Evolutionary conservation across 2,888 invertebrate genomes (phyloP).

Genomic region (Sicus ferrugineus): DNA sequence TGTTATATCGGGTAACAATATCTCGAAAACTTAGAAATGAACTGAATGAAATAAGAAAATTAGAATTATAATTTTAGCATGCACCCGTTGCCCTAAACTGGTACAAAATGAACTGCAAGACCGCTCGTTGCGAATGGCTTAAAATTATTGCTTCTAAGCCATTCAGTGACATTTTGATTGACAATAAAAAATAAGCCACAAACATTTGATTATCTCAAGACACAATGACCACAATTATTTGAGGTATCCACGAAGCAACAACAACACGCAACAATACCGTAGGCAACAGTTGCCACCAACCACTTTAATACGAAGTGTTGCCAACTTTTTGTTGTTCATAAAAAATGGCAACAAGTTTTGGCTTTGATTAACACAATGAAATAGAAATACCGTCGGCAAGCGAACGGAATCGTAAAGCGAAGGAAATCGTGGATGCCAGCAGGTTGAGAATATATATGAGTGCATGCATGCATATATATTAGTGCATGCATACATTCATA

Average conservation of each 20-base stretch:
- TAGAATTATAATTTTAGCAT: not conserved
- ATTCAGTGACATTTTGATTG: conserved; percentile 4
- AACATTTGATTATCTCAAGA: not conserved
- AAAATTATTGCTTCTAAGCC: not conserved
- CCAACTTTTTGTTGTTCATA: not conserved
- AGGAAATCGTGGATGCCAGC: too few species aligned
- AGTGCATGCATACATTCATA: too few species aligned
- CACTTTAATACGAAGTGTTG: not conserved
- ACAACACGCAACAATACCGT: not conserved
- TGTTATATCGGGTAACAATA: conserved; percentile 6
- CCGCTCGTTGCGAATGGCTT: not conserved
- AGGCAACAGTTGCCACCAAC: not conserved
- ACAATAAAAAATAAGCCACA: not conserved
- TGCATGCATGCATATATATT: too few species aligned
- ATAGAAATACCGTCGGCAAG: not conserved
- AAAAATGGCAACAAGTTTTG: not conserved
- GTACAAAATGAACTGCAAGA: not conserved
- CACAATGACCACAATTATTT: not conserved
- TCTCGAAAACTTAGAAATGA: not conserved
- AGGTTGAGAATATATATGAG: too few species aligned
- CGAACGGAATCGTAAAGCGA: too few species aligned
- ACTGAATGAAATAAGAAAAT: not conserved
- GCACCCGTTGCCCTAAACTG: not conserved
- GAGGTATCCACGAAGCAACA: not conserved
- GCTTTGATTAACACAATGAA: not conserved